Evolutionary conservation across 2,797 vertebrate species (phyloP).

Genomic region (Myotis myotis): DNA sequence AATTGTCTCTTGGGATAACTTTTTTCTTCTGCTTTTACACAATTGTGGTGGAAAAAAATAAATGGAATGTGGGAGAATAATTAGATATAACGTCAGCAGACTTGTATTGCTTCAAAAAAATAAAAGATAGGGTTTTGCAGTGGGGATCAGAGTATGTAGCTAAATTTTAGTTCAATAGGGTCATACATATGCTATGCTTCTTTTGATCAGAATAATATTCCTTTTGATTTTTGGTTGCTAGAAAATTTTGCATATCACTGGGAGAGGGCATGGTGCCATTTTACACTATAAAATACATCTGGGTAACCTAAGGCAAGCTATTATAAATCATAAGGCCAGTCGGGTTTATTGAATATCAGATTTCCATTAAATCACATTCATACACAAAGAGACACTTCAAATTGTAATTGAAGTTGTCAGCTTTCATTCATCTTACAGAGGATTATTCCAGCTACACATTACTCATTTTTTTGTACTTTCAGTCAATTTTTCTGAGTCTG

Average conservation of each 20-base stretch:
- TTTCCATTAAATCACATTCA: slow-evolving; percentile 72
- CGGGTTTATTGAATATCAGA: slow-evolving; percentile 65
- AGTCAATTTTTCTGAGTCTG: slow-evolving; percentile 74
- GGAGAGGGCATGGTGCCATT: background rate
- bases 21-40: background rate
- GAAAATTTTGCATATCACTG: slow-evolving; percentile 46
- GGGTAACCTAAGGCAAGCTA: slow-evolving; percentile 49
- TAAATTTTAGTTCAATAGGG: background rate
- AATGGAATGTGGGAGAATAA: background rate
- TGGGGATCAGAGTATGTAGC: background rate
- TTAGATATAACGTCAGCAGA: background rate
- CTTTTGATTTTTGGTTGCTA: slow-evolving; percentile 25
- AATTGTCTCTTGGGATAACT: background rate
- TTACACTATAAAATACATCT: slow-evolving; percentile 20
- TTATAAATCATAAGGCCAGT: slow-evolving; percentile 74
- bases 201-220: slow-evolving; percentile 29
- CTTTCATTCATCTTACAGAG: slow-evolving; percentile 73
- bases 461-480: slow-evolving; percentile 73
- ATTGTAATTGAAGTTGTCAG: slow-evolving; percentile 72
- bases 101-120: background rate
- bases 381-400: slow-evolving; percentile 69
- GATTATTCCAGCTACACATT: slow-evolving; percentile 69
- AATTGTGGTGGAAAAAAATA: background rate
- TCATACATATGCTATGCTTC: background rate
- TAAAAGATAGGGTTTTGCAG: background rate